A percentile compares a stretch with the other conserved stretches of the same genome.
Conservation (phyloP, 2,888 invertebrate genomes). For the Morpho deidamia region DNA sequence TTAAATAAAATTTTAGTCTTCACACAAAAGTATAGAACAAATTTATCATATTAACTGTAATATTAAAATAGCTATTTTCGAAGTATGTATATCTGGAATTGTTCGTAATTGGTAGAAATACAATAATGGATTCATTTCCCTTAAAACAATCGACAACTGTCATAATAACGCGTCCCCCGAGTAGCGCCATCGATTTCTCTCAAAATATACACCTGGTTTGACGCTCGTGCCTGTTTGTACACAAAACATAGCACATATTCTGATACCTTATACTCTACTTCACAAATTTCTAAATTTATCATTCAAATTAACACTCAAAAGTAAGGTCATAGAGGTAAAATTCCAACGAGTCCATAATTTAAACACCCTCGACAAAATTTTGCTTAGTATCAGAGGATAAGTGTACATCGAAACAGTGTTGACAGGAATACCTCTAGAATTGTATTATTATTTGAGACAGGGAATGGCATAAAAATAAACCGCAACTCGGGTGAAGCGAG, state of each 20-base stretch:
- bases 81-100: too few species aligned
- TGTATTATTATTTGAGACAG: conserved; percentile 58
- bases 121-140: background rate
- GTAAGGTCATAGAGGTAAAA: conserved; percentile 32
- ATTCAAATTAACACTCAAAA: conserved; percentile 37
- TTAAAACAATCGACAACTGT: conserved; percentile 66
- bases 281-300: conserved; percentile 32
- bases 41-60: too few species aligned
- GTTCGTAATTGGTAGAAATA: too few species aligned
- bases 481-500: conserved; percentile 60
- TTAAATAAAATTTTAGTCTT: too few species aligned
- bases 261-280: conserved; percentile 58
- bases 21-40: too few species aligned
- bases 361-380: conserved; percentile 52
- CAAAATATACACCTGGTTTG: conserved; percentile 70
- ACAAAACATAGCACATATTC: conserved; percentile 69
- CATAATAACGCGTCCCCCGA: conserved; percentile 66
- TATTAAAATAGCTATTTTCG: too few species aligned
- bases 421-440: conserved; percentile 61
- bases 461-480: conserved; percentile 69
- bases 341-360: conserved; percentile 27
- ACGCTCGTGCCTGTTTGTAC: conserved; percentile 70
- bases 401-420: conserved; percentile 57
- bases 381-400: conserved; percentile 59
- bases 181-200: conserved; percentile 41